Evolutionary conservation across 2,888 invertebrate genomes (phyloP), one percentile per base, ranked within the genome.

Genomic region (Diplazon laetatorius): DNA sequence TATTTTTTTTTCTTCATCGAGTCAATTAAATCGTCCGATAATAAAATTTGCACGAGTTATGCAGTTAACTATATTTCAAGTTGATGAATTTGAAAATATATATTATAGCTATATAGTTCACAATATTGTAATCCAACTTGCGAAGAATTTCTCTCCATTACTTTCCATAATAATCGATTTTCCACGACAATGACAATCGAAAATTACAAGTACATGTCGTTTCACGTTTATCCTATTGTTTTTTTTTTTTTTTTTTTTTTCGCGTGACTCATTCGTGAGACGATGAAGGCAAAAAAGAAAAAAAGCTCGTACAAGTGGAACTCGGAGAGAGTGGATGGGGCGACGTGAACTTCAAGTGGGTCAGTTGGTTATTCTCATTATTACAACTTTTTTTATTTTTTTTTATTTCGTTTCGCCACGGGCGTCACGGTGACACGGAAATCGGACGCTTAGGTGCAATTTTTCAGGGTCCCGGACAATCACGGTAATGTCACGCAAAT

Each of bases 281-380:
- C 12, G 3, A 8, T 20, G 14, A 46, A 35, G 57, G 8, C 18
- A 20, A 6, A n/a, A 12, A 6, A 10, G 48, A 44, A 44, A 52
- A 68, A 22, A 69, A 42, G 59, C 44, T 63, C 37, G 44, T 18
- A 39, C 60, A 78, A 78, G 78, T 78, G 71, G 78, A 62, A 78
- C 78, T 78, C 62, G 70, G 39, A 59, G 59, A 59, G 65, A 65
- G 37, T 35, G 55, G 55, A n/a, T n/a, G 10, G 22, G 9, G 52
- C 52, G 44, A 70, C 60, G 14, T 65, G n/a, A 25, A 12, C 66
- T 1, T 69, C 55, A 78, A 66, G 70, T 78, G 74, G 78, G 78
- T 78, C 74, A 78, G 78, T 75, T 63, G 78, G 78, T 78, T 78
- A 75, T 74, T 39, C 71, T 60, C 75, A 50, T 78, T 75, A 75